Evolutionary conservation across 1,140 invertebrate genomes (phyloP).

Genomic region (Stegodyphus dumicola): DNA sequence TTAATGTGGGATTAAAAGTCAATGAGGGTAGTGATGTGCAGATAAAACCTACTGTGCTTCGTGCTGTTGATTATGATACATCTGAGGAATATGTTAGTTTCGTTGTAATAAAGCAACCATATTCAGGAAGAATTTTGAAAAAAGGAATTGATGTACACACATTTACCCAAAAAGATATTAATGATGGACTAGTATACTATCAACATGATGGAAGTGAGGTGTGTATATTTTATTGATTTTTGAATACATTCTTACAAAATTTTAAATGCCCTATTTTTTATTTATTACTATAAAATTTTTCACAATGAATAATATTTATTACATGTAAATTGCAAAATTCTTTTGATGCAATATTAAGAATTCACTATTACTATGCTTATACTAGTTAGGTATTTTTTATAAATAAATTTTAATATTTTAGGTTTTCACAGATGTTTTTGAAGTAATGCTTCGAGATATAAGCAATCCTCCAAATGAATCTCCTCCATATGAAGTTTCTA

Average conservation of each 20-base stretch:
- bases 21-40: slow-evolving; percentile 65
- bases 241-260: neutral
- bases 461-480: slow-evolving; percentile 51
- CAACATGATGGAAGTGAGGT: slow-evolving; percentile 66
- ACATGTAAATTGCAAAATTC: no score
- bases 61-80: slow-evolving; percentile 69
- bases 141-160: slow-evolving; percentile 65
- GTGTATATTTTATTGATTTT: neutral
- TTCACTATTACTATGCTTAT: no score
- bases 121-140: slow-evolving; percentile 64
- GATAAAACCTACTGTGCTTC: slow-evolving; percentile 67
- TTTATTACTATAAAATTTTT: no score
- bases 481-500: slow-evolving; percentile 31
- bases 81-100: slow-evolving; percentile 66
- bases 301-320: no score
- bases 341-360: no score
- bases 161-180: slow-evolving; percentile 69
- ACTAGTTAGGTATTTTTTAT: no score
- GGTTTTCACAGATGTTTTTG: slow-evolving; percentile 41
- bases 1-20: slow-evolving; percentile 69
- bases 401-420: neutral
- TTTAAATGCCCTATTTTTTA: no score
- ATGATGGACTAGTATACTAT: slow-evolving; percentile 67
- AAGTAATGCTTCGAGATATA: slow-evolving; percentile 36
- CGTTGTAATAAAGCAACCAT: slow-evolving; percentile 65